phyloP scores from a whole-genome alignment of 2,797 vertebrate species.

The Botia kubotai region DNA sequence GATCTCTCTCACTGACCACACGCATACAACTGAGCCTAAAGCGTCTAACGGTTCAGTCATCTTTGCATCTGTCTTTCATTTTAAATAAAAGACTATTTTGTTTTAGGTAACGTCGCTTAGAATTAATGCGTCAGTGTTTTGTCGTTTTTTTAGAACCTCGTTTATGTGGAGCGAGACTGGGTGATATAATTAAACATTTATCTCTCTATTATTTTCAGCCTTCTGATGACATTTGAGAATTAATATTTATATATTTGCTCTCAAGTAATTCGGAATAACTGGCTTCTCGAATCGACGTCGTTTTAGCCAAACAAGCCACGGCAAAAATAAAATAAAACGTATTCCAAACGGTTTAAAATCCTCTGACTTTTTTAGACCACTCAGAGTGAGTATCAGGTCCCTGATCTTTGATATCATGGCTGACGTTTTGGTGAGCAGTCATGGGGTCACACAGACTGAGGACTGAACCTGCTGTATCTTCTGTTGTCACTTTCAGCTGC shows the following conservation, averaged over 20 bases:
- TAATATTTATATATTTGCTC: too few relatives aligned
- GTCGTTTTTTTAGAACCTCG: not conserved
- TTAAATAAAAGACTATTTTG: not conserved
- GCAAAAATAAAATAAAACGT: too few relatives aligned
- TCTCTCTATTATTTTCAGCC: too few relatives aligned
- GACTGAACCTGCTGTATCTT: not conserved
- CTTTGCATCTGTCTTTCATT: not conserved
- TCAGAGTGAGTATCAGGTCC: too few relatives aligned
- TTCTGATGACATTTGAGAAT: too few relatives aligned
- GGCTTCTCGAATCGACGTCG: too few relatives aligned
- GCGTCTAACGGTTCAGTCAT: not conserved
- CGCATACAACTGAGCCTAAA: not conserved
- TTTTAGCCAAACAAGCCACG: too few relatives aligned
- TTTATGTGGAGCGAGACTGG: not conserved
- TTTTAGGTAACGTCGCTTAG: not conserved
- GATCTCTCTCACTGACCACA: conserved; percentile 50
- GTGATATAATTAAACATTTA: too few relatives aligned
- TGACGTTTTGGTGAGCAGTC: not conserved
- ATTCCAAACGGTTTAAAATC: too few relatives aligned
- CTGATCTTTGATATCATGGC: too few relatives aligned
- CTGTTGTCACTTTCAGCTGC: not conserved
- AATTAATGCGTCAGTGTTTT: not conserved
- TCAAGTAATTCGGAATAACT: too few relatives aligned
- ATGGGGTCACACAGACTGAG: not conserved
- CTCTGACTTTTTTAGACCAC: too few relatives aligned